Percentiles rank a stretch among this genome's conserved stretches.
Evolutionary conservation across 2,113 vertebrate species (phyloP).

Genomic region (Sialia sialis): DNA sequence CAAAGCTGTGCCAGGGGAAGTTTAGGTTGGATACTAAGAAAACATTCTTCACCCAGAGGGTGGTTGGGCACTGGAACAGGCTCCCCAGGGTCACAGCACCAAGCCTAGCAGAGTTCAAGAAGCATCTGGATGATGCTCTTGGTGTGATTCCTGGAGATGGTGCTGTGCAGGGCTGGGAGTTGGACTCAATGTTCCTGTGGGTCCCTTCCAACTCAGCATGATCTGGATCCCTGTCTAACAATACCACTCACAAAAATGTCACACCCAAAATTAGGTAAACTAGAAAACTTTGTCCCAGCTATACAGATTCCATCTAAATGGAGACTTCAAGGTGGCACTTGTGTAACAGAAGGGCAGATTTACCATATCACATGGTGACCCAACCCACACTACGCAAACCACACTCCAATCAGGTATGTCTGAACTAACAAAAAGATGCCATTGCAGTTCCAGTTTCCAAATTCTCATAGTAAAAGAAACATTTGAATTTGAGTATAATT

Average conservation of each 20-base stretch:
- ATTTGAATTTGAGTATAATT: neutral
- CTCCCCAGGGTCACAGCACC: neutral
- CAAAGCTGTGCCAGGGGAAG: neutral
- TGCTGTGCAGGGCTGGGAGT: neutral
- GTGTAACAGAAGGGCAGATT: neutral
- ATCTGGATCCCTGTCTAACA: neutral
- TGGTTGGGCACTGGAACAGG: neutral
- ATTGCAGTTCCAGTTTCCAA: neutral
- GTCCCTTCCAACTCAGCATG: neutral
- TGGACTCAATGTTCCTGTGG: neutral
- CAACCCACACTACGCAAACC: neutral
- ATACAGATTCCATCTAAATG: neutral
- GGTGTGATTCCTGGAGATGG: neutral
- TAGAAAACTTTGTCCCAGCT: neutral
- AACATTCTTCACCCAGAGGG: neutral
- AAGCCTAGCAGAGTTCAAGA: neutral
- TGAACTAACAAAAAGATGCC: neutral
- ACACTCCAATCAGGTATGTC: neutral
- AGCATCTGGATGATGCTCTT: neutral
- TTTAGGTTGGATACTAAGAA: neutral
- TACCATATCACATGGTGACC: neutral
- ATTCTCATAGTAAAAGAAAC: neutral
- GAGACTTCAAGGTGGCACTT: neutral
- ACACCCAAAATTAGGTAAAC: neutral
- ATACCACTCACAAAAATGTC: neutral